Conservation (phyloP, 1,140 invertebrate species). For the Drosophila pachea region DNA sequence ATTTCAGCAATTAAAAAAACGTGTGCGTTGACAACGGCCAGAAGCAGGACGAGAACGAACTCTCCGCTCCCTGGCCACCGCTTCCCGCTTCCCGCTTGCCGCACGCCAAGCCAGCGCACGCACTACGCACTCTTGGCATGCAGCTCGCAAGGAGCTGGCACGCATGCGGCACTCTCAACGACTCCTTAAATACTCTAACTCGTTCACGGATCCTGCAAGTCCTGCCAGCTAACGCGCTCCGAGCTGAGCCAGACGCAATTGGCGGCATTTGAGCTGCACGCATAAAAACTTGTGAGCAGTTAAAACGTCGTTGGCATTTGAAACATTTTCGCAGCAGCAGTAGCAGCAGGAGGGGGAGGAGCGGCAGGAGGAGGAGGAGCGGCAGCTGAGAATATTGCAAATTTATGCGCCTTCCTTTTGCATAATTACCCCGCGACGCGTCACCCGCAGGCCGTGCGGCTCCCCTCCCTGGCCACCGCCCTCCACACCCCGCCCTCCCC, state of each 20-base stretch:
- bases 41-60: too few species aligned
- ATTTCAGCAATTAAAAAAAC: slow-evolving; percentile 78
- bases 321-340: slow-evolving; percentile 47
- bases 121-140: slow-evolving; percentile 51
- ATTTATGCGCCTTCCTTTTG: slow-evolving; percentile 76
- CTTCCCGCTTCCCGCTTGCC: too few species aligned
- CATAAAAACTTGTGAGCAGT: slow-evolving; percentile 70
- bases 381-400: slow-evolving; percentile 72
- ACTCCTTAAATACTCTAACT: slow-evolving; percentile 39
- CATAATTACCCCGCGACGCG: slow-evolving; percentile 74
- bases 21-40: slow-evolving; percentile 72
- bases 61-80: too few species aligned
- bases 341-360: too few species aligned
- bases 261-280: slow-evolving; percentile 43
- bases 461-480: too few species aligned
- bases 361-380: slow-evolving; percentile 47
- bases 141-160: slow-evolving; percentile 65
- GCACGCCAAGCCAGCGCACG: too few species aligned
- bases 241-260: slow-evolving; percentile 38
- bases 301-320: slow-evolving; percentile 76
- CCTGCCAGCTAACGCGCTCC: neutral
- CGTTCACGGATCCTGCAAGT: too few species aligned
- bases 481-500: neutral
- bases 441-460: slow-evolving; percentile 30
- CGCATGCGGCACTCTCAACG: slow-evolving; percentile 12